Evolutionary conservation across 2,888 invertebrate genomes (phyloP), one percentile per base, ranked within the genome.

Genomic region (Melinaea marsaeus): DNA sequence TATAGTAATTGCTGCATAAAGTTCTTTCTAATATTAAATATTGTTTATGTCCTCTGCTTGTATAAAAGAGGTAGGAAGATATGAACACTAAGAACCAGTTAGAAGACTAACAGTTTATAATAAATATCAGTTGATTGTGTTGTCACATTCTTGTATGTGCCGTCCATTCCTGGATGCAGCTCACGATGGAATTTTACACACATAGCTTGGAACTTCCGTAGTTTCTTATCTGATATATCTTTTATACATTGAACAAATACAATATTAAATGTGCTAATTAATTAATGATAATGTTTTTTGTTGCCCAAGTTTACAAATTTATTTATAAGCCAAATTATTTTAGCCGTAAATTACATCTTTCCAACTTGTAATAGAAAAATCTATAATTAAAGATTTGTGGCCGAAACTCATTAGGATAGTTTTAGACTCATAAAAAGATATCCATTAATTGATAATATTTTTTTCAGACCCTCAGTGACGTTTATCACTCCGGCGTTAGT

Each of bases 401-500:
- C 22, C 22, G 22, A 22, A 22, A 22, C 22, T 22, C 22, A 22
- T 22, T 22, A 22, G 22, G 22, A 22, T 22, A 22, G 22, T 45
- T 46, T 13, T 13, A 46, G 46, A 7, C 46, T 46, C 9, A 5
- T 46, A 46, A 46, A 3, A 46, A 3, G 46, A 13, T 9, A n/a
- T 46, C n/a, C 2, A 5, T 22, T 13, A 22, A 22, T 7, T 32
- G 7, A 1, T 4, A 13, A 48, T 58, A 55, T 60, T 60, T 56
- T 4, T 61, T 67, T n/a, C 73, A 93, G 93, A 84, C 94, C 94
- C 65, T 93, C 94, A 75, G 91, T 90, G 71, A 90, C 93, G 67
- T 94, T 96, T 78, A 91, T 95, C 74, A 92, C 93, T 51, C 94
- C 95, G 34, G 92, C 92, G 60, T 84, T 96, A 83, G 86, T 96